Base-by-base conservation (phyloP, 2,888 invertebrate genomes). In the Willowsia nigromaculata region DNA sequence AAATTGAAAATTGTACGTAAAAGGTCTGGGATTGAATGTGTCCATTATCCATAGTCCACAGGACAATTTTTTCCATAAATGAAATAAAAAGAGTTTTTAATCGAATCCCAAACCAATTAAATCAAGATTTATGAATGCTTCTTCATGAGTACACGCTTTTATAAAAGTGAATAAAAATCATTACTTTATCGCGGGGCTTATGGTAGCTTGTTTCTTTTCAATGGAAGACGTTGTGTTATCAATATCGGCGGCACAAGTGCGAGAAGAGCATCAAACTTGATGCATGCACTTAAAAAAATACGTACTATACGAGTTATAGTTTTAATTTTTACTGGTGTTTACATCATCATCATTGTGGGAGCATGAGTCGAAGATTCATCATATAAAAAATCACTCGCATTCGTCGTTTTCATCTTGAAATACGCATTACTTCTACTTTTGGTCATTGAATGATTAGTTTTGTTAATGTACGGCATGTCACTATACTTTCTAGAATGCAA, bases 171-270 rank as follows among this genome's bases (percentile, higher is more conserved):
- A 80, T 80, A 80, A 80, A 76, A 80, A 80, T 80, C 47, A 84
- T 50, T 27, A 37, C 56, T 25, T 81, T 53, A 83, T 78, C 76
- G n/a, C n/a, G 13, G 15, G 47, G 56, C 82, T 87, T 78, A 88
- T 88, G 88, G 88, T 65, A 83, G 83, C 59, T 50, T 76, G 53
- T 83, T 78, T 71, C 7, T 53, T 37, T 47, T 37, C 78, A 13
- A 50, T 40, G 0, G 30, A 33, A 71, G 43, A 43, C 18, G 13
- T n/a, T n/a, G 11, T 74, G 74, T 74, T 83, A 88, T 83, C 88
- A 78, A 25, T 27, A 83, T 83, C 83, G 76, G 74, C 74, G 74
- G 83, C 83, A 84, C 37, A 88, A 88, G 83, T 83, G 47, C 76
- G 74, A 87, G 56, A 30, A 30, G 65, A 68, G 80, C 47, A 74